Conservation (phyloP, 2,888 invertebrate species). For the Drosophila testacea region DNA sequence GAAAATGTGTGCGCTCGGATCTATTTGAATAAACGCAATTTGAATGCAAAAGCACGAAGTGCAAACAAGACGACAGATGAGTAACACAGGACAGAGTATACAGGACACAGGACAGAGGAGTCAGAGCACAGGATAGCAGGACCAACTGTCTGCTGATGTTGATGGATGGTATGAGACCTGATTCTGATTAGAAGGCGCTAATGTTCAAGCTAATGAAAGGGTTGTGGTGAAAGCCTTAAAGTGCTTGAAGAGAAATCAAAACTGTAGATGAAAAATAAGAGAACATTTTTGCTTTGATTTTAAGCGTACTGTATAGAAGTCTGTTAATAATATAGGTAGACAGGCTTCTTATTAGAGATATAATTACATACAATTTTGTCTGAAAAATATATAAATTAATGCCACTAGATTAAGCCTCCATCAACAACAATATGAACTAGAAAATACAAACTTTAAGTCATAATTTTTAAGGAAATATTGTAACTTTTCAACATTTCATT, state of each 20-base stretch:
- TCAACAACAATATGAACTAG: too few relatives aligned
- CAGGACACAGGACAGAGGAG: slow-evolving; percentile 19
- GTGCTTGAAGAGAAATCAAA: slow-evolving; percentile 1
- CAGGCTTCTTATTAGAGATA: neutral
- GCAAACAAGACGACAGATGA: slow-evolving; percentile 67
- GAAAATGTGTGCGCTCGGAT: slow-evolving; percentile 73
- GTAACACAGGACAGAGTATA: slow-evolving; percentile 33
- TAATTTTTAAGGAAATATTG: too few relatives aligned
- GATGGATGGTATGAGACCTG: slow-evolving; percentile 54
- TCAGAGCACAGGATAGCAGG: slow-evolving; percentile 19
- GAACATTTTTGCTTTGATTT: neutral
- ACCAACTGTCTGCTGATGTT: slow-evolving; percentile 52
- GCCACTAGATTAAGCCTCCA: too few relatives aligned
- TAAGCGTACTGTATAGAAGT: too few relatives aligned
- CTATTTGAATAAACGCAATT: slow-evolving; percentile 79
- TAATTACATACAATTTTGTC: too few relatives aligned
- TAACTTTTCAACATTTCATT: too few relatives aligned
- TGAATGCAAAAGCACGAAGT: slow-evolving; percentile 80
- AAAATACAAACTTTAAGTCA: too few relatives aligned
- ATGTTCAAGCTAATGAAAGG: slow-evolving; percentile 41
- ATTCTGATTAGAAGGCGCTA: slow-evolving; percentile 57
- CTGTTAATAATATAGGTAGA: neutral
- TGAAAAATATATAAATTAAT: too few relatives aligned
- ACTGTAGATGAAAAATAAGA: neutral
- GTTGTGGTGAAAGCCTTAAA: slow-evolving; percentile 25